Conservation (phyloP, 2,113 vertebrate genomes). For the Oenanthe melanoleuca region DNA sequence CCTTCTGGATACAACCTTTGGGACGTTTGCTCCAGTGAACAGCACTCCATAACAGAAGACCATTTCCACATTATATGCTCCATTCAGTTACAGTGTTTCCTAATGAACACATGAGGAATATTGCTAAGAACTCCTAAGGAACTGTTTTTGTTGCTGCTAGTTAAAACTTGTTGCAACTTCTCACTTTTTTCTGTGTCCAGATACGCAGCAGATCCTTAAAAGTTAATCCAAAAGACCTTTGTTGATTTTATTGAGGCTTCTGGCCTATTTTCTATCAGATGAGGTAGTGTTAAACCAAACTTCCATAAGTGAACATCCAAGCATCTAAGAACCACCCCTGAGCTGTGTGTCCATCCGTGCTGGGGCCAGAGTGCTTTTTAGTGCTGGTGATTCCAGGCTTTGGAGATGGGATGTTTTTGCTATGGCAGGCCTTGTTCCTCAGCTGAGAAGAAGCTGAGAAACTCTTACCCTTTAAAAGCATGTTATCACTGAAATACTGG, state of each 20-base stretch:
- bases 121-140: conserved; percentile 74
- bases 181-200: conserved; percentile 77
- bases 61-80: conserved; percentile 75
- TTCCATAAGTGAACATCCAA: conserved; percentile 62
- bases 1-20: conserved; percentile 56
- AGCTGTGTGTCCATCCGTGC: conserved; percentile 14
- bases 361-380: conserved; percentile 49
- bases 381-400: conserved; percentile 61
- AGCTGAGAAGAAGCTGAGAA: conserved; percentile 64
- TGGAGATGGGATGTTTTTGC: conserved; percentile 69
- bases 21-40: conserved; percentile 71
- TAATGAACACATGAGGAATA: conserved; percentile 76
- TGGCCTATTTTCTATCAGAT: conserved; percentile 73
- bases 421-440: conserved; percentile 69
- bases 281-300: conserved; percentile 65
- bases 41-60: conserved; percentile 72
- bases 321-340: conserved; percentile 60
- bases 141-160: conserved; percentile 80
- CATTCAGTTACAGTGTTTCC: conserved; percentile 80
- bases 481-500: conserved; percentile 66
- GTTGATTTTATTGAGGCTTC: conserved; percentile 70
- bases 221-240: conserved; percentile 68
- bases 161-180: conserved; percentile 79
- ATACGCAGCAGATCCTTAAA: conserved; percentile 73
- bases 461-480: conserved; percentile 53